Evolutionary conservation across 2,888 invertebrate genomes (phyloP), one percentile per base, ranked within the genome.

Genomic region (Thera britannica): DNA sequence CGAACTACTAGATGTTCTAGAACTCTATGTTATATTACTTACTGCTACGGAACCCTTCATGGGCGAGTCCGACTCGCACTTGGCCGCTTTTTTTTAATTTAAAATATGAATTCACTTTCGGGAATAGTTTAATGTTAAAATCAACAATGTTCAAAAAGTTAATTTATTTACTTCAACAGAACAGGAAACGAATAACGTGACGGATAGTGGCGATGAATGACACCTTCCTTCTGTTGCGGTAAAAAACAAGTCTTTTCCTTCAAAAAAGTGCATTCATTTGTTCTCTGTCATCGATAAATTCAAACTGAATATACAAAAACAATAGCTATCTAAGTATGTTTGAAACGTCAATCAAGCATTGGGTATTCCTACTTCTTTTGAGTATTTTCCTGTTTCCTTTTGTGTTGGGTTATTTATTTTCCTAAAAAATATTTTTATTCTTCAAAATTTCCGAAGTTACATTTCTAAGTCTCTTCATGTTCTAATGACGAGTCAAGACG

Each of bases 141-240:
- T 80, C 76, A 75, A 72, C 77, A 77, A 75, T 74, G 79, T 82
- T 83, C 84, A 74, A 81, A 86, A 87, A 83, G 68, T 82, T 84
- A 86, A 89, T 90, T 85, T 88, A 87, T 87, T 82, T 83, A 84
- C 79, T 83, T 79, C 77, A 78, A 80, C 77, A 75, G 77, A 82
- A 81, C 87, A 89, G 92, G 90, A 92, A 92, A 87, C 85, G 86
- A 82, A 85, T 81, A 81, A 82, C 80, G 83, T 90, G 90, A 92
- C 86, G 88, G 86, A 90, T 91, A 85, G 87, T 82, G 78, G 80
- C 82, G 93, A 85, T 80, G 92, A 93, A 77, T 85, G 93, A 93
- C 88, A 86, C 84, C 88, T 92, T 92, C 93, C 93, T 90, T 86
- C 86, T 88, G 90, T 76, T 83, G 70, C 77, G 72, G 79, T 89